Percentiles rank a stretch among this genome's conserved stretches.
Conservation (phyloP, 1,140 invertebrate species). For the Nilaparvata lugens region DNA sequence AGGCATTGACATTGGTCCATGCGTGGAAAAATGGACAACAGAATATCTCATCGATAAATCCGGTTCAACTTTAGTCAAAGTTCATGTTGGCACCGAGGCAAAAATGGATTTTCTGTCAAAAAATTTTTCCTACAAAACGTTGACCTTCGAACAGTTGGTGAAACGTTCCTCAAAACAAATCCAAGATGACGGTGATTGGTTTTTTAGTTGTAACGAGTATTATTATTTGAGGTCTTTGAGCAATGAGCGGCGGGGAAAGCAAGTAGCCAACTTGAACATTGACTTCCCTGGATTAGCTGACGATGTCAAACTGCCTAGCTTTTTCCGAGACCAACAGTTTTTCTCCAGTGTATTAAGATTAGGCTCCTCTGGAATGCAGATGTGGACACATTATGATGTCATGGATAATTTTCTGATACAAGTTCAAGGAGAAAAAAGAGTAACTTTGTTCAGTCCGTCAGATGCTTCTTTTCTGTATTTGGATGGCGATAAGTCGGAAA, state of each 20-base stretch:
- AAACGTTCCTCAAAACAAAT: constrained; percentile 30
- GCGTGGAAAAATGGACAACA: constrained; percentile 40
- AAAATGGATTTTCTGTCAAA: constrained; percentile 47
- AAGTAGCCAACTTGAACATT: constrained; percentile 40
- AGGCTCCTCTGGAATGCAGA: constrained; percentile 39
- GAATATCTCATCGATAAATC: constrained; percentile 39
- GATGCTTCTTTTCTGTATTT: constrained; percentile 46
- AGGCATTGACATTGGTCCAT: constrained; percentile 42
- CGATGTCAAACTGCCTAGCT: constrained; percentile 40
- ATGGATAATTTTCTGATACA: constrained; percentile 52
- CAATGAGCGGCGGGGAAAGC: constrained; percentile 40
- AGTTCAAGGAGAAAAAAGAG: constrained; percentile 42
- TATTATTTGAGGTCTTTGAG: constrained; percentile 49
- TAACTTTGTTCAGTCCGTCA: constrained; percentile 43
- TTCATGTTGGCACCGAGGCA: constrained; percentile 39
- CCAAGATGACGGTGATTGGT: constrained; percentile 33
- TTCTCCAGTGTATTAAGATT: constrained; percentile 51
- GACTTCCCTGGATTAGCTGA: constrained; percentile 41
- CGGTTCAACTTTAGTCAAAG: constrained; percentile 38
- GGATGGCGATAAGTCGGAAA: constrained; percentile 48
- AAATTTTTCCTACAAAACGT: constrained; percentile 47
- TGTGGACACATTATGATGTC: constrained; percentile 57
- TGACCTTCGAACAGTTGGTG: constrained; percentile 40
- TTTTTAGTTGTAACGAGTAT: constrained; percentile 35
- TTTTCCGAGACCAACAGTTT: constrained; percentile 37